Conservation (phyloP, 2,113 vertebrate species). For the Sapayoa aenigma region DNA sequence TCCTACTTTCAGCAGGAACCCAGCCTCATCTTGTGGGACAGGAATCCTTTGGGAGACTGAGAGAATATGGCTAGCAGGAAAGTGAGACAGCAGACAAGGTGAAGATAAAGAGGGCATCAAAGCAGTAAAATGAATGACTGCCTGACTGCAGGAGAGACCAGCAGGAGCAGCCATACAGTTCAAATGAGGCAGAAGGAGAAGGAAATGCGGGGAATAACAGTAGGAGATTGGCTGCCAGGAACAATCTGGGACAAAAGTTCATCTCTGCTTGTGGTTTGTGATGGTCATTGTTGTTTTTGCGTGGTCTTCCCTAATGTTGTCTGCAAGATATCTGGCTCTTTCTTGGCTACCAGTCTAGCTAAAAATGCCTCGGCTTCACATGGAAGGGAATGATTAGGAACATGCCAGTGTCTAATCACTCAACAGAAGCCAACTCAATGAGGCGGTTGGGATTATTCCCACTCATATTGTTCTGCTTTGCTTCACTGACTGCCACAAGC, state of each 20-base stretch:
- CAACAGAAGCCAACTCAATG: background rate
- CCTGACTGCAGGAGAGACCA: background rate
- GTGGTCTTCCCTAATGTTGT: background rate
- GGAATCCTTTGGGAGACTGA: background rate
- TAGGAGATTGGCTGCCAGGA: background rate
- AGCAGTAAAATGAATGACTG: background rate
- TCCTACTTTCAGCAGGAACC: background rate
- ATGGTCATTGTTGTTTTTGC: background rate
- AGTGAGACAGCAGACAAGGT: background rate
- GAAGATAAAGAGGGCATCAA: background rate
- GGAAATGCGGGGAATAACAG: background rate
- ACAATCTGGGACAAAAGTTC: background rate
- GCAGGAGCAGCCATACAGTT: background rate
- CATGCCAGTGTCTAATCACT: background rate
- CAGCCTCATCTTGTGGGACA: background rate
- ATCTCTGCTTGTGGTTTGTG: background rate
- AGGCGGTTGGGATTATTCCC: background rate
- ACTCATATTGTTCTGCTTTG: background rate
- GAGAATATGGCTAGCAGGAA: background rate
- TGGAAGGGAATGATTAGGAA: background rate
- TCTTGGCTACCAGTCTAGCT: background rate
- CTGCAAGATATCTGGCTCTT: background rate
- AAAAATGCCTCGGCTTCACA: background rate
- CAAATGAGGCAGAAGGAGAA: background rate
- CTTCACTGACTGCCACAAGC: background rate